Base-by-base conservation (phyloP, 2,888 invertebrate species). In the Unio pictorum region DNA sequence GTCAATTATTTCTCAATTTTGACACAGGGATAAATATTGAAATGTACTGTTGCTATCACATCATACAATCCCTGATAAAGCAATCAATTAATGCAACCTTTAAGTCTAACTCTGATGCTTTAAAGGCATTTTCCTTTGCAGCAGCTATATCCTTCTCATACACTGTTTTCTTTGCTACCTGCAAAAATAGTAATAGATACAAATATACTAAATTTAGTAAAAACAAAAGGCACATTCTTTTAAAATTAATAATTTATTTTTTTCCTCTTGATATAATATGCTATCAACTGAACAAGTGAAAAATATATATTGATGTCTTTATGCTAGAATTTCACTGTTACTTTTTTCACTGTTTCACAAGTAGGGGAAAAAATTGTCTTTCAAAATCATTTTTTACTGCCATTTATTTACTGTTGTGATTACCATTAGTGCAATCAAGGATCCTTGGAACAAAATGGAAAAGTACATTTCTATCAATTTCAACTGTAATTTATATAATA, bases 81-180 rank as follows among this genome's bases (percentile, higher is more conserved):
- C 30, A 66, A 26, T 45, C 26, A 26, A 61, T 17, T 54, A 34
- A 28, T 72, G 61, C 69, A 68, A 86, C 87, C 82, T 84, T 72
- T n/a, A 85, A 61, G 26, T 75, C 67, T 64, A 81, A 71, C 20
- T 71, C 72, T 17, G 81, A 61, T 56, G 87, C 86, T 26, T 69
- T 65, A 1, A 76, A 18, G 18, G 87, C 87, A 77, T 81, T 82
- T 60, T 72, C 75, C 73, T 79, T 81, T 8, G 87, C 86, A 26
- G 56, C 66, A n/a, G 68, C 66, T 20, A 86, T 66, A 59, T 82
- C 81, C 68, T 81, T 83, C 30, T 66, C 72, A 64, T 73, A 81
- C 55, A 73, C 72, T 67, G 78, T 77, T 63, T 74, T 79, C 58
- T 70, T 70, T 62, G 30, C 66, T n/a, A 61, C 55, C 74, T 75